Conservation (phyloP, 2,797 vertebrate species). For the Clarias platycephalus region DNA sequence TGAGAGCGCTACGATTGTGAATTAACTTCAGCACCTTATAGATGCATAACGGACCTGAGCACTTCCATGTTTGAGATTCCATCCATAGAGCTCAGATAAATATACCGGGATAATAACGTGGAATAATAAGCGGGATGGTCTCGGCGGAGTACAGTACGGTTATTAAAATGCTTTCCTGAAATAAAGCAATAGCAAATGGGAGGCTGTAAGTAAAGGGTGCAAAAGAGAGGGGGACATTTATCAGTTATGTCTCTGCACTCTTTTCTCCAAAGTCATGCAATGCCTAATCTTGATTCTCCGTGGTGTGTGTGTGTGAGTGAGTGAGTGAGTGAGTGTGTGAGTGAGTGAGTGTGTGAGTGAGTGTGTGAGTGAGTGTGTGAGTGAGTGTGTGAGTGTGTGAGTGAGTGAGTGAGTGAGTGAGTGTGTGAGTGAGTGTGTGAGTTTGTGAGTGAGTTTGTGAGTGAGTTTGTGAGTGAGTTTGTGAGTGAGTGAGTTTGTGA, state of each 20-base stretch:
- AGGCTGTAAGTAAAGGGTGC: not conserved
- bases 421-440: no score
- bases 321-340: not conserved
- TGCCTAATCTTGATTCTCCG: not conserved
- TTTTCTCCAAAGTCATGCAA: conserved; percentile 23
- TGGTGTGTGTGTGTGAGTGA: not conserved
- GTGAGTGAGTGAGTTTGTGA: not conserved
- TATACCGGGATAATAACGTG: not conserved
- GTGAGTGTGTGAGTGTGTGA: no score
- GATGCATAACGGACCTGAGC: not conserved
- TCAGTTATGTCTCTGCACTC: conserved; percentile 48
- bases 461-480: not conserved
- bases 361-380: not conserved
- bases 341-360: no score
- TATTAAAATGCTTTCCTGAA: not conserved
- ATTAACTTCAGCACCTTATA: not conserved
- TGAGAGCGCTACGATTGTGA: not conserved
- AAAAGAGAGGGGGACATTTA: not conserved
- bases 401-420: not conserved
- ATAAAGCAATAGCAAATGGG: not conserved
- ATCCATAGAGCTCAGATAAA: not conserved
- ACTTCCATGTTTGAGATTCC: not conserved
- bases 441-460: not conserved
- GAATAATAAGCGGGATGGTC: not conserved
- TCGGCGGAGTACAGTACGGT: not conserved